Conservation (phyloP, 1,140 invertebrate species). For the Anoplophora glabripennis region DNA sequence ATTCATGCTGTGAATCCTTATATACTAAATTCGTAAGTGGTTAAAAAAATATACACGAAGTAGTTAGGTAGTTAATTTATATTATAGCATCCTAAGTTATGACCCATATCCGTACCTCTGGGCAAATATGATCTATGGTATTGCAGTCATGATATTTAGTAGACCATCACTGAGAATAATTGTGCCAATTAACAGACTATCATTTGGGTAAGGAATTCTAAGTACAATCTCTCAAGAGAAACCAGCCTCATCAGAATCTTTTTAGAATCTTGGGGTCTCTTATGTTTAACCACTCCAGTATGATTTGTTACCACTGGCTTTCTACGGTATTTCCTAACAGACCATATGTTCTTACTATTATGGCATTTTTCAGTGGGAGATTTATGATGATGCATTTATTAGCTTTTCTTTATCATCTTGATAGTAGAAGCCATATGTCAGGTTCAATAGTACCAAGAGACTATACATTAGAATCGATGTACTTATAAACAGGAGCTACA, state of each 20-base stretch:
- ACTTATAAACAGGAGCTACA: constrained; percentile 3
- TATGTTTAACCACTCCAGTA: constrained; percentile 39
- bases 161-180: constrained; percentile 37
- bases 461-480: constrained; percentile 32
- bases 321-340: constrained; percentile 19
- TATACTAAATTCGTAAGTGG: constrained; percentile 31
- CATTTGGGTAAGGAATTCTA: constrained; percentile 35
- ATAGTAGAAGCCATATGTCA: constrained; percentile 26
- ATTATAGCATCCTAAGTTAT: constrained; percentile 26
- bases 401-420: constrained; percentile 42
- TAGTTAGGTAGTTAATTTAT: neutral
- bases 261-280: constrained; percentile 40
- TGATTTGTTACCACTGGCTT: constrained; percentile 37
- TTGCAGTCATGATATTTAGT: constrained; percentile 36
- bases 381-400: constrained; percentile 41
- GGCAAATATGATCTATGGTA: constrained; percentile 43
- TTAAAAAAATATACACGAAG: neutral
- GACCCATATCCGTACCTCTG: constrained; percentile 30
- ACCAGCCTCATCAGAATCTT: neutral
- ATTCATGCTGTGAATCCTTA: constrained; percentile 38
- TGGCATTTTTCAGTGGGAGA: constrained; percentile 39
- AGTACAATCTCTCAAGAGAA: neutral
- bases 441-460: constrained; percentile 15
- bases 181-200: constrained; percentile 26
- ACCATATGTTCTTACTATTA: constrained; percentile 26